Evolutionary conservation across 2,888 invertebrate genomes (phyloP).

Genomic region (Beris morrisii): DNA sequence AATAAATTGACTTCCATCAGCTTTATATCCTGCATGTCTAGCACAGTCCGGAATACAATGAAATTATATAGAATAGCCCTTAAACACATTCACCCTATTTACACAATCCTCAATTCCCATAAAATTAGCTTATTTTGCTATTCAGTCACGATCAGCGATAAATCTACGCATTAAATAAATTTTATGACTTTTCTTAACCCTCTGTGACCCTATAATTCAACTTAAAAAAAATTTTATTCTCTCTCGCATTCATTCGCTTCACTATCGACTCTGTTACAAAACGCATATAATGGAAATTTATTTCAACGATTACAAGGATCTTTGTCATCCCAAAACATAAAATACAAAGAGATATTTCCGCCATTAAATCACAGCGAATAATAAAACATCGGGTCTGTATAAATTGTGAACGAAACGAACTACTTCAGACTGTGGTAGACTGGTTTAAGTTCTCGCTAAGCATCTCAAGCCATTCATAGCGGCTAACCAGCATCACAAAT

Average conservation of each 20-base stretch:
- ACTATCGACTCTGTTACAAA: background rate
- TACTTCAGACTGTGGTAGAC: too few relatives aligned
- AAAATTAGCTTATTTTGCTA: slow-evolving; percentile 1
- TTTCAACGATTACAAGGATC: slow-evolving; percentile 27
- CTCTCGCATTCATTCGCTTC: background rate
- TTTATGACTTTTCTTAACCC: background rate
- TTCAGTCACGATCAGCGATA: too few relatives aligned
- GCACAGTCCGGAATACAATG: too few relatives aligned
- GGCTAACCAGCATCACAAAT: too few relatives aligned
- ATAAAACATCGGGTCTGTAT: too few relatives aligned
- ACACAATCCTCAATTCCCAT: slow-evolving; percentile 1
- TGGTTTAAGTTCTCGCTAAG: too few relatives aligned
- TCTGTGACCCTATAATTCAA: slow-evolving; percentile 3
- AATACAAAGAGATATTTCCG: background rate
- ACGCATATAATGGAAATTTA: slow-evolving; percentile 24
- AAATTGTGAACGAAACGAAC: too few relatives aligned
- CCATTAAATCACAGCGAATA: too few relatives aligned
- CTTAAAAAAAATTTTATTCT: background rate
- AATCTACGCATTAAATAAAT: background rate
- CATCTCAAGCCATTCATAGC: too few relatives aligned
- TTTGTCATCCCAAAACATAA: slow-evolving; percentile 12
- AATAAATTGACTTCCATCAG: too few relatives aligned
- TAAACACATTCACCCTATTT: background rate
- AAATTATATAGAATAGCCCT: background rate
- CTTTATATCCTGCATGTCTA: too few relatives aligned